Conservation (phyloP, 2,797 vertebrate genomes). For the Enteromius unitaeniatus region DNA sequence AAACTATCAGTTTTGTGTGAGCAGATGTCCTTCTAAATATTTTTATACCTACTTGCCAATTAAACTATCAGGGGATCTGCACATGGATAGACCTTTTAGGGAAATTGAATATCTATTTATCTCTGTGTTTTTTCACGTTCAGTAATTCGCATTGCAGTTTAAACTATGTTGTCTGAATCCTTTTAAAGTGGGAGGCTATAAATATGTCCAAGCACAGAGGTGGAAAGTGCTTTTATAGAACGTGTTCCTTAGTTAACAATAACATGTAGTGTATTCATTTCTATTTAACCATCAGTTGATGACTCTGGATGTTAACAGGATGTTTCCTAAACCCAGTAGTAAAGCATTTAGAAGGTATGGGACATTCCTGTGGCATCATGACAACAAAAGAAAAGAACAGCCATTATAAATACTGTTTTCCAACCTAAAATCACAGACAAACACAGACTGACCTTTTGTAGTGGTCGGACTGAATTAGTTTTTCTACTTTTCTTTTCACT, state of each 20-base stretch:
- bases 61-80: conserved; percentile 55
- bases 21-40: conserved; percentile 56
- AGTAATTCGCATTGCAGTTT: conserved; percentile 10
- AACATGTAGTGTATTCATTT: conserved; percentile 39
- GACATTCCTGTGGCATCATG: not conserved
- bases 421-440: conserved; percentile 66
- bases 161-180: conserved; percentile 8
- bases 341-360: conserved; percentile 63
- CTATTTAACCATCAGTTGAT: conserved; percentile 30
- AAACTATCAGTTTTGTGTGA: conserved; percentile 47
- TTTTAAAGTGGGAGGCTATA: conserved; percentile 35
- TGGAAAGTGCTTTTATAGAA: conserved; percentile 64
- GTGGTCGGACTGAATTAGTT: conserved; percentile 69
- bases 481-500: conserved; percentile 63
- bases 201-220: conserved; percentile 60
- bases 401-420: conserved; percentile 59
- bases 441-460: conserved; percentile 78
- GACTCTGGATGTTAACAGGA: conserved; percentile 25
- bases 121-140: not conserved
- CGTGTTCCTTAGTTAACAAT: conserved; percentile 30
- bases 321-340: conserved; percentile 2
- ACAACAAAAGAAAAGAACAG: conserved; percentile 61
- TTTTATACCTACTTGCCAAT: conserved; percentile 58
- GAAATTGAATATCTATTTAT: conserved; percentile 52
- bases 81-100: conserved; percentile 52